Base-by-base conservation (phyloP, 2,113 vertebrate species). In the Phycodurus eques region DNA sequence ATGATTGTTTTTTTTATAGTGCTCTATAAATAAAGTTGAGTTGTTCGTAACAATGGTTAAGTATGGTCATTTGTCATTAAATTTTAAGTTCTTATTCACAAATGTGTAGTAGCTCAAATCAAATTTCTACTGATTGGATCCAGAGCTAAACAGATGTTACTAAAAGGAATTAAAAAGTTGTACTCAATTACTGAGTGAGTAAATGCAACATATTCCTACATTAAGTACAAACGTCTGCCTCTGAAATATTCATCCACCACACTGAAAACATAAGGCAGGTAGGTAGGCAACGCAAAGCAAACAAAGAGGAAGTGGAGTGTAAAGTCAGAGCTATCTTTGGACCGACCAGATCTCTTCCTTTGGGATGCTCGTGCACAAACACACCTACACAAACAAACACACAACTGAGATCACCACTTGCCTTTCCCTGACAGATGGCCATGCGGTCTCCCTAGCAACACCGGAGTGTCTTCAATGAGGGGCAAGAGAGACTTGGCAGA, bases 401-500 rank as follows among this genome's bases (percentile, higher is more conserved):
- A 73, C 57, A 79, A 33, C 64, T 79, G 59, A 44, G 70, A 79
- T 73, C 82, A 83, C 71, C 67, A 80, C 12, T 31, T 17, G 64
- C 68, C 79, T 70, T 70, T 78, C 83, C 70, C 78, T 79, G 74
- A 89, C 90, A 91, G 92, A 91, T 91, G 89, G 90, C 70, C 64
- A 31, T 49, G 64, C 62, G 44, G 86, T 86, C 78, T 90, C 88
- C 83, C 77, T 89, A 89, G 86, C 86, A 90, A 91, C 89, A 83
- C 82, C 66, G 72, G 75, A 80, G 72, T 86, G 76, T 84, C 79
- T 82, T 83, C 83, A 74, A 89, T 78, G 57, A 83, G 70, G 61
- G 75, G 77, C 79, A 77, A 83, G 70, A 39, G 61, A 86, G 73
- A 78, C 71, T 83, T 85, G 84, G 84, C 86, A 86, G 76, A 77